phyloP scores from a whole-genome alignment of 2,797 vertebrate species.

The Falco peregrinus region DNA sequence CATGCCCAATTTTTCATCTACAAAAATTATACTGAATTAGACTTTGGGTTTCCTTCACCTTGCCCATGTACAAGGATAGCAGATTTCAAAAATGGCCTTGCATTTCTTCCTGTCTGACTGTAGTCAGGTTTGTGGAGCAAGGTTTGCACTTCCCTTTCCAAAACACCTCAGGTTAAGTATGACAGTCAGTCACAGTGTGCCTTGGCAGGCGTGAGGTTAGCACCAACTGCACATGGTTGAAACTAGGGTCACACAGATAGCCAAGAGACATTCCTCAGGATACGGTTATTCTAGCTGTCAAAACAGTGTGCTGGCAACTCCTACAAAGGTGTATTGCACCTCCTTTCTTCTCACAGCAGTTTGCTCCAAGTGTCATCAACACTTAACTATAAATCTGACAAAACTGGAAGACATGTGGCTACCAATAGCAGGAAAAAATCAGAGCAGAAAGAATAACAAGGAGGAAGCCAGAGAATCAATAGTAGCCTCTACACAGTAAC shows the following conservation, averaged over 20 bases:
- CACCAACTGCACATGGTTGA: background rate
- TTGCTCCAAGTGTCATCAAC: background rate
- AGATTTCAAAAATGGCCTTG: background rate
- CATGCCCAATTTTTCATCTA: background rate
- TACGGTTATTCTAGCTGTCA: background rate
- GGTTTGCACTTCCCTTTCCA: background rate
- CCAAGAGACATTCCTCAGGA: background rate
- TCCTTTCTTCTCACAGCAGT: background rate
- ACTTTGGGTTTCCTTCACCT: background rate
- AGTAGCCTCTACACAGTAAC: background rate
- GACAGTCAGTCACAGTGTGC: background rate
- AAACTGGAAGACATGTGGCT: background rate
- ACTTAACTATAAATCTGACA: background rate
- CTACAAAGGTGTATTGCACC: background rate
- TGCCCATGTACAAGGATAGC: fast-evolving
- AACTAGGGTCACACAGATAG: background rate
- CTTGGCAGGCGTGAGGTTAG: background rate
- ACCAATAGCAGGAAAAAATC: background rate
- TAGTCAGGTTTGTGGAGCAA: background rate
- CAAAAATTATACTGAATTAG: background rate
- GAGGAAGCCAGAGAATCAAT: background rate
- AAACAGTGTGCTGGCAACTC: background rate
- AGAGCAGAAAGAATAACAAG: background rate
- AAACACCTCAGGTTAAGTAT: background rate
- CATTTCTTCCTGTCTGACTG: background rate